Evolutionary conservation across 2,888 invertebrate genomes (phyloP).

Genomic region (Acrobasis repandana): DNA sequence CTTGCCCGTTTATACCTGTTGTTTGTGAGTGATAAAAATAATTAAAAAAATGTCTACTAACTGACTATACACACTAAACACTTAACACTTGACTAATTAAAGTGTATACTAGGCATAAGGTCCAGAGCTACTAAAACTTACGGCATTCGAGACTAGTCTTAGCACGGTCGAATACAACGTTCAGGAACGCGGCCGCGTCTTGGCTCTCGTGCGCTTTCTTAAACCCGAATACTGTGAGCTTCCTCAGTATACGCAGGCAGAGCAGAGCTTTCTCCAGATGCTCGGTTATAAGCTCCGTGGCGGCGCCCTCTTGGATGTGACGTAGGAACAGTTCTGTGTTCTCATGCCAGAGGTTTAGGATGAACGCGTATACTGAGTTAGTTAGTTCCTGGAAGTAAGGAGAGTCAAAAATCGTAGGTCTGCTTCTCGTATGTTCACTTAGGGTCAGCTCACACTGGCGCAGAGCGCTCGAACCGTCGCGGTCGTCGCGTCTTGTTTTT

Average conservation of each 20-base stretch:
- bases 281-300: constrained; percentile 84
- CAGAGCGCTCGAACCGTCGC: no score
- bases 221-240: constrained; percentile 92
- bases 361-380: constrained; percentile 87
- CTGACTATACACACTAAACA: no score
- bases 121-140: no score
- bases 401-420: background rate
- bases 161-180: constrained; percentile 89
- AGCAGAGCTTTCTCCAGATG: constrained; percentile 91
- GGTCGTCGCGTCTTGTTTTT: no score
- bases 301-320: constrained; percentile 84
- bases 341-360: constrained; percentile 91
- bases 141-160: constrained; percentile 91
- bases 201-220: constrained; percentile 89
- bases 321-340: constrained; percentile 87
- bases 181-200: constrained; percentile 90
- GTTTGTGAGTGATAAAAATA: no score
- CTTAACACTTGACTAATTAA: no score
- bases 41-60: no score
- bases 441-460: no score
- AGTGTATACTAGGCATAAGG: no score
- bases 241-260: constrained; percentile 91
- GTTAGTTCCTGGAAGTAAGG: constrained; percentile 86
- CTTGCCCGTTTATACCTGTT: no score
- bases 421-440: no score